These are phyloP conservation scores for Cephus runcator DNA, from an alignment of 2,888 invertebrate species.

Conservation along the genomic window DNA sequence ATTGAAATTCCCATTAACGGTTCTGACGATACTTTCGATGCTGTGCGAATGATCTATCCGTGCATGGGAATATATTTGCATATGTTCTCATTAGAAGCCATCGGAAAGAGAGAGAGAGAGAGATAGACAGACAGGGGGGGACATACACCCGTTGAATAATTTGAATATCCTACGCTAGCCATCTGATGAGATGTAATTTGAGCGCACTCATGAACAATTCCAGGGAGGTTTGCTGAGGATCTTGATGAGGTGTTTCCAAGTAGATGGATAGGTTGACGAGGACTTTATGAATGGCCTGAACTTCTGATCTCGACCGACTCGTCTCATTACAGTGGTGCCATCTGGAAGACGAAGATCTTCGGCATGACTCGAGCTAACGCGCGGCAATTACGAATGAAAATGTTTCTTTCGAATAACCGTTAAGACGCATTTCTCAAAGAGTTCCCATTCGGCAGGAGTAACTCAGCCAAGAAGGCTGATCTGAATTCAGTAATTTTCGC, in stretches of 20 bases:
- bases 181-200: conserved; percentile 58
- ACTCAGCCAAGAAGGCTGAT: neutral
- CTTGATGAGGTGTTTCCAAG: conserved; percentile 49
- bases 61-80: conserved; percentile 43
- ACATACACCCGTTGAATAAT: conserved; percentile 42
- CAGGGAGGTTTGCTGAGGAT: conserved; percentile 33
- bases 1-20: neutral
- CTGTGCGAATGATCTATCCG: neutral
- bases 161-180: conserved; percentile 60
- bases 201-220: conserved; percentile 39
- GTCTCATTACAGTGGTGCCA: neutral
- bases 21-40: neutral
- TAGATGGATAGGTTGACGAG: conserved; percentile 37
- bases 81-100: conserved; percentile 55
- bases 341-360: neutral
- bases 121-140: no score
- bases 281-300: conserved; percentile 32
- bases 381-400: neutral
- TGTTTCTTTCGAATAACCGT: neutral
- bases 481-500: neutral
- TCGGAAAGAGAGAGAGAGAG: conserved; percentile 20
- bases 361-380: neutral
- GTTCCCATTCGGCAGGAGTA: neutral
- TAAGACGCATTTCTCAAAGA: neutral
- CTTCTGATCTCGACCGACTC: neutral